Conservation (phyloP, 2,888 invertebrate species). For the Tipula lateralis region DNA sequence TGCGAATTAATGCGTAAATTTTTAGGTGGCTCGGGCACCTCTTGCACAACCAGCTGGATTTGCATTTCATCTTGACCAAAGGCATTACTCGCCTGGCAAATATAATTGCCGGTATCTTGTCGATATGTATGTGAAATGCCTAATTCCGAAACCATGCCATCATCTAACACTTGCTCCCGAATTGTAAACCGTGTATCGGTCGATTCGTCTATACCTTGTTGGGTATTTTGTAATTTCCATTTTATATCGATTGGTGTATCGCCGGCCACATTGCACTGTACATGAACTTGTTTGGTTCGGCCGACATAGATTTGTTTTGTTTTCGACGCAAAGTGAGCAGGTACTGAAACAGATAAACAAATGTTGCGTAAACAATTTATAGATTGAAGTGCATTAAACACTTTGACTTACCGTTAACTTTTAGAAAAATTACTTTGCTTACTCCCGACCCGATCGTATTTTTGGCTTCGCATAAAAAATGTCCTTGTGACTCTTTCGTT, state of each 20-base stretch:
- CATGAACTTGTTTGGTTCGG: constrained; percentile 73
- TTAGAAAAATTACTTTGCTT: constrained; percentile 85
- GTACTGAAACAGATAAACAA: constrained; percentile 55
- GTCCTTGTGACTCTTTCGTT: constrained; percentile 81
- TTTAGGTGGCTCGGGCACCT: constrained; percentile 85
- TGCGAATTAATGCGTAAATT: constrained; percentile 80
- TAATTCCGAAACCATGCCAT: constrained; percentile 78
- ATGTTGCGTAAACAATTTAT: not conserved
- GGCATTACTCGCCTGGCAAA: constrained; percentile 81
- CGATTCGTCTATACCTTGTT: constrained; percentile 67
- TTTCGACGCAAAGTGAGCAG: constrained; percentile 79
- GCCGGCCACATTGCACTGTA: constrained; percentile 84
- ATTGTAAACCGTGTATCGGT: constrained; percentile 71
- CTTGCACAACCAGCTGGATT: constrained; percentile 84
- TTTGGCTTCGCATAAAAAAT: constrained; percentile 88
- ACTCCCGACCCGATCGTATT: constrained; percentile 87
- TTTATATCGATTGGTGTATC: constrained; percentile 80
- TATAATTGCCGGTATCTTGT: constrained; percentile 83
- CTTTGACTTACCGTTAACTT: constrained; percentile 70
- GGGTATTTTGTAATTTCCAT: constrained; percentile 67
- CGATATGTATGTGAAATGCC: constrained; percentile 78
- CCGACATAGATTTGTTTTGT: constrained; percentile 76
- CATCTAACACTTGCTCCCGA: constrained; percentile 69
- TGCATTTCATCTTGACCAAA: constrained; percentile 91
- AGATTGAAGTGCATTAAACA: constrained; percentile 32